Conservation (phyloP, 2,888 invertebrate species). For the Chelonus formosanus region DNA sequence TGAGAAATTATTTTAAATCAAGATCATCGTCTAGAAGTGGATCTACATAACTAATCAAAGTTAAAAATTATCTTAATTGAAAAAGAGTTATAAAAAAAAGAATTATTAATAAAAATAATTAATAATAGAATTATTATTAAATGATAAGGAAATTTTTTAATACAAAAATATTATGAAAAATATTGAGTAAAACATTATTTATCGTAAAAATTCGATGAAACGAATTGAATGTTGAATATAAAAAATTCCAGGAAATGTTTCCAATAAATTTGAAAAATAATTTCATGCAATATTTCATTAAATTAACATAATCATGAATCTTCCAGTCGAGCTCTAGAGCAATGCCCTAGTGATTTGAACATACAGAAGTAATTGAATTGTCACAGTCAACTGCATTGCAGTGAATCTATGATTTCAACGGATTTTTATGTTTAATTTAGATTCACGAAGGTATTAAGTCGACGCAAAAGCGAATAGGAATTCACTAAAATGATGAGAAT, state of each 20-base stretch:
- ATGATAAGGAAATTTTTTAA: too few species aligned
- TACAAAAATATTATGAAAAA: too few species aligned
- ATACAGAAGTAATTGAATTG: constrained; percentile 24
- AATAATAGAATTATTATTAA: too few species aligned
- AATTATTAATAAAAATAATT: too few species aligned
- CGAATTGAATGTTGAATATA: too few species aligned
- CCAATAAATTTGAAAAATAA: constrained; percentile 10
- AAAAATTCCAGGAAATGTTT: not conserved
- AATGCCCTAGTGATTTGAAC: constrained; percentile 12
- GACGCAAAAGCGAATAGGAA: constrained; percentile 2
- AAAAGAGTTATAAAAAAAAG: too few species aligned
- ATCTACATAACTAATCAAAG: too few species aligned
- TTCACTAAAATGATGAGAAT: constrained; percentile 9
- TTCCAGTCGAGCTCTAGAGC: constrained; percentile 14
- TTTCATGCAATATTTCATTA: constrained; percentile 1
- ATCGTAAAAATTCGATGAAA: too few species aligned
- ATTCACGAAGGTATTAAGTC: constrained; percentile 15
- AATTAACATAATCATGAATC: constrained; percentile 26
- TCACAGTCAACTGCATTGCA: constrained; percentile 1
- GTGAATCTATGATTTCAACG: constrained; percentile 3
- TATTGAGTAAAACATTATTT: too few species aligned
- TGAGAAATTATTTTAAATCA: too few species aligned
- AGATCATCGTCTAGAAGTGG: too few species aligned
- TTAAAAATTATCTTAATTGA: too few species aligned
- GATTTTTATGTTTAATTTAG: constrained; percentile 20